Evolutionary conservation across 2,113 vertebrate genomes (phyloP), one percentile per base, ranked within the genome.

Genomic region (Ochotona curzoniae): DNA sequence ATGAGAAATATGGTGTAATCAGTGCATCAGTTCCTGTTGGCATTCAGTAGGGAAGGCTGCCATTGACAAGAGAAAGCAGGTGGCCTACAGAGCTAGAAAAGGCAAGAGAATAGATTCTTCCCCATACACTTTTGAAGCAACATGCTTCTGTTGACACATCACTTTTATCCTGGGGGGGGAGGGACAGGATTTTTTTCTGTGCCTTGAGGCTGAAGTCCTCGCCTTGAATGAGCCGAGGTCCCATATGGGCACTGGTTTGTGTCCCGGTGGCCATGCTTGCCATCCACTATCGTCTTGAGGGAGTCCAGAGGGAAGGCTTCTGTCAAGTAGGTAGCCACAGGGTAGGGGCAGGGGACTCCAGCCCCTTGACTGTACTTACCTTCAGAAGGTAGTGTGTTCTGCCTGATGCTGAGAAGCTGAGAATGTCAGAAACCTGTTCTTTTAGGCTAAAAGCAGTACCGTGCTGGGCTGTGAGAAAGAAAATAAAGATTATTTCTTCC

Each of bases 281-380:
- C 38, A 44, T 44, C 38, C 38, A 44, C 38, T 44, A 44, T 44
- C 38, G 38, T 44, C 38, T 44, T 4, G 38, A 44, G 38, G 38
- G 38, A 44, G 38, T 44, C 10, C n/a, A 38, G 4, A 0, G 28
- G 11, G 57, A 26, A 30, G 84, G 3, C 7, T 67, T 87, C 67
- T 81, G 38, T 2, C 4, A 25, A 2, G 9, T 5, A 6, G 0
- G 15, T 44, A 1, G 8, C 14, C 3, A 2, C 30, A 35, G 5
- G 5, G n/a, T 35, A 20, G 13, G 49, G 12, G 4, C 2, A 21
- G 32, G 8, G 51, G 14, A n/a, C 35, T n/a, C 25, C 35, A 30
- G 26, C 25, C 3, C 71, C 3, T 35, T 11, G 12, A 3, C n/a
- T 32, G 14, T 3, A 7, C 10, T 61, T 61, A 7, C n/a, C 4